Conservation (phyloP, 2,797 vertebrate genomes). For the Sternarchorhynchus goeldii region DNA sequence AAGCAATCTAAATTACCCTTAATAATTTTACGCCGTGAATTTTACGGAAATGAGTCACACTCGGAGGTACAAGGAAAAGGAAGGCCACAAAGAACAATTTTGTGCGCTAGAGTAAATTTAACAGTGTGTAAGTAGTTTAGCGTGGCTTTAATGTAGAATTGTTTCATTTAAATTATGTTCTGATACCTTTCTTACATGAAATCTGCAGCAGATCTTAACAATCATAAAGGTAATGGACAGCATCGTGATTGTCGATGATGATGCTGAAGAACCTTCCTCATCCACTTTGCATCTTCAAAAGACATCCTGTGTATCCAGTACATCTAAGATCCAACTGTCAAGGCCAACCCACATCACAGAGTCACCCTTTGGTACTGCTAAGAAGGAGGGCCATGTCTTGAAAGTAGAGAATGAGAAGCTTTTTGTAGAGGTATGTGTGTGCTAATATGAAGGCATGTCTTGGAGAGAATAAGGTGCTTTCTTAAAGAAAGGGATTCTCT, state of each 20-base stretch:
- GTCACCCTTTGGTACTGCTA: conserved; percentile 69
- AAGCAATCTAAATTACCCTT: too few species aligned
- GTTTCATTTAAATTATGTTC: conserved; percentile 1
- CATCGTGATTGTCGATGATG: conserved; percentile 76
- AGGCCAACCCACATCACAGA: conserved; percentile 66
- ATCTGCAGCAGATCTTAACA: conserved; percentile 3
- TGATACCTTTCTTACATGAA: conserved; percentile 21
- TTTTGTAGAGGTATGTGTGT: conserved; percentile 64
- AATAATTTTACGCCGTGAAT: too few species aligned
- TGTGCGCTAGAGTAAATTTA: background rate
- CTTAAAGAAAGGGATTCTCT: too few species aligned
- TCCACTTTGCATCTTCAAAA: conserved; percentile 46
- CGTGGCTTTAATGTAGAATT: background rate
- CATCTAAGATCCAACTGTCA: conserved; percentile 13
- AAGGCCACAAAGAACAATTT: background rate
- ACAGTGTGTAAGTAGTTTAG: background rate
- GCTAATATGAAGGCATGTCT: background rate
- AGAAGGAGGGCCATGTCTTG: conserved; percentile 64
- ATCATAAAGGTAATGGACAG: conserved; percentile 68
- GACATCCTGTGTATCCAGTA: background rate
- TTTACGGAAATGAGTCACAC: too few species aligned
- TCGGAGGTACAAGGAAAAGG: too few species aligned
- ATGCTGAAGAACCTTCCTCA: conserved; percentile 59
- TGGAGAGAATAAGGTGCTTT: too few species aligned
- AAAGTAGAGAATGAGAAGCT: conserved; percentile 72